Percentiles rank a stretch among this genome's conserved stretches.
Evolutionary conservation across 2,888 invertebrate species (phyloP).

Genomic region (Nephrotoma guestfalica): DNA sequence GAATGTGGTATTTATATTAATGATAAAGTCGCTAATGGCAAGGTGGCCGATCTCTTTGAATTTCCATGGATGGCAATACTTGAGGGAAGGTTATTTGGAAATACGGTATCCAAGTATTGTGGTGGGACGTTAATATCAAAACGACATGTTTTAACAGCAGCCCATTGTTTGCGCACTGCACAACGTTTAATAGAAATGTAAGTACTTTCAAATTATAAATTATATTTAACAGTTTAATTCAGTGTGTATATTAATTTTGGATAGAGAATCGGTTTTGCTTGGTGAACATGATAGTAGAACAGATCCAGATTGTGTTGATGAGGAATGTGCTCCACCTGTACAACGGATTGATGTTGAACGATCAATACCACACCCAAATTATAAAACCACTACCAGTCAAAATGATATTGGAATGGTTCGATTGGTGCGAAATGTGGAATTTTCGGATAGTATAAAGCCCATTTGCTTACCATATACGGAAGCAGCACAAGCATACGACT

Average conservation of each 20-base stretch:
- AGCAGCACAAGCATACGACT: conserved; percentile 23
- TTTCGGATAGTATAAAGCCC: conserved; percentile 34
- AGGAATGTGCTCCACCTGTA: conserved; percentile 26
- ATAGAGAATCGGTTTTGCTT: conserved; percentile 15
- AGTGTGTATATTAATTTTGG: too few relatives aligned
- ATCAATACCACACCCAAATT: conserved; percentile 37
- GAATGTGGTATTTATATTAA: conserved; percentile 41
- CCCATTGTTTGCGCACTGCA: conserved; percentile 20
- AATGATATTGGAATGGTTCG: conserved; percentile 47
- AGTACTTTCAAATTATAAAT: too few relatives aligned
- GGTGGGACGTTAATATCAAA: conserved; percentile 24
- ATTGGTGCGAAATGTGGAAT: conserved; percentile 8
- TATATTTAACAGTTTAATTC: too few relatives aligned
- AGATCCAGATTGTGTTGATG: conserved; percentile 9
- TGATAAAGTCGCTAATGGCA: conserved; percentile 45
- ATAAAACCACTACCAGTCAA: conserved; percentile 24
- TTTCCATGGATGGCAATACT: conserved; percentile 66
- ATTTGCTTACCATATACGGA: conserved; percentile 36
- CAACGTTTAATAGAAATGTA: neutral
- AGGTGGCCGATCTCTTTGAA: conserved; percentile 42
- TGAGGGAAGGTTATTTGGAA: conserved; percentile 19
- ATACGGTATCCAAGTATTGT: conserved; percentile 13
- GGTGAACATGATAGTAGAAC: conserved; percentile 17
- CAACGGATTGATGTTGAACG: conserved; percentile 27
- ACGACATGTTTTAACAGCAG: conserved; percentile 24